phyloP scores from a whole-genome alignment of 2,113 vertebrate genomes.

The Oenanthe oenanthe region DNA sequence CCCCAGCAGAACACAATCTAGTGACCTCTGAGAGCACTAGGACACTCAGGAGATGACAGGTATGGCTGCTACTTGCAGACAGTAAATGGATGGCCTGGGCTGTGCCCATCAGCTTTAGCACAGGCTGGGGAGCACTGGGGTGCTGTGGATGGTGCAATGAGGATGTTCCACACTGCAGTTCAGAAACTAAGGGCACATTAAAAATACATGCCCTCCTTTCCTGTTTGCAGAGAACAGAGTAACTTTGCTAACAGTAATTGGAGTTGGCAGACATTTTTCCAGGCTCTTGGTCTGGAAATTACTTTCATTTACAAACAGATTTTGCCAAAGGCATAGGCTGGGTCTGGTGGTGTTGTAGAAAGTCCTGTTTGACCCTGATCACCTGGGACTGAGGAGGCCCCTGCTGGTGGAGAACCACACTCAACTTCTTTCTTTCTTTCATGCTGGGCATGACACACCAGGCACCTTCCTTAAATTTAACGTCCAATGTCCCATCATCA shows the following conservation, averaged over 20 bases:
- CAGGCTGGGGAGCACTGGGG: neutral
- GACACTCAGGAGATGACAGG: neutral
- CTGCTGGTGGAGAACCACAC: accelerated
- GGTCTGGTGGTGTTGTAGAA: accelerated
- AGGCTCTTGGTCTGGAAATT: neutral
- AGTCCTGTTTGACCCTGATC: neutral
- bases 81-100: neutral
- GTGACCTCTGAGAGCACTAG: neutral
- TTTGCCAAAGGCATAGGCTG: neutral
- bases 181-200: neutral
- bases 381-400: neutral
- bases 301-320: neutral
- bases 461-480: neutral
- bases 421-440: neutral
- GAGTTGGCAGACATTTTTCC: neutral
- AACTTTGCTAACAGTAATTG: neutral
- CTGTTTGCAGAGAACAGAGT: neutral
- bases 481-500: accelerated
- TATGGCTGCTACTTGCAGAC: neutral
- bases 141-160: neutral
- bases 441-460: neutral
- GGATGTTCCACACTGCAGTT: neutral
- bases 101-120: neutral
- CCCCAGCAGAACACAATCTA: neutral
- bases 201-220: neutral